Evolutionary conservation across 2,113 vertebrate genomes (phyloP), one percentile per base, ranked within the genome.

Genomic region (Equus quagga): DNA sequence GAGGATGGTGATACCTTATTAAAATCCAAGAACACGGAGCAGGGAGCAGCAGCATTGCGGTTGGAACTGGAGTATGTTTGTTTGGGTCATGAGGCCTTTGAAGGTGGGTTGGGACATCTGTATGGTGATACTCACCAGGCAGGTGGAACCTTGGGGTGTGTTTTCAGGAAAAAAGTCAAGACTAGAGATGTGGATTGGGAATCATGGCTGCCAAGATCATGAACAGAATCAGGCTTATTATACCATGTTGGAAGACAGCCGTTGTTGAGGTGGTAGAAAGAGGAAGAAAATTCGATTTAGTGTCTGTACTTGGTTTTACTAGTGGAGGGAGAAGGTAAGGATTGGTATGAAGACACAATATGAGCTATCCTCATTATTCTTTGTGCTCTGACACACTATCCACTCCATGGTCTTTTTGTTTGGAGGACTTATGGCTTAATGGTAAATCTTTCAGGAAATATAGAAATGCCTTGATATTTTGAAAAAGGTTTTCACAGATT

Each of bases 401-500:
- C 67, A 76, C 46, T 64, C 8, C 7, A 6, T 60, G 79, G 31
- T 46, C 17, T 65, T 83, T 86, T 70, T 51, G 28, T 91, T 91
- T 96, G 49, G 49, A 87, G n/a, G 93, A 87, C 26, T 65, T 83
- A 58, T 41, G 64, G 64, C 70, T 79, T 64, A 90, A n/a, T n/a
- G 64, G 19, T 54, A 36, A 96, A 91, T 70, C 28, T 93, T 95
- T 88, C 54, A 95, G 82, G 23, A 80, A 93, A 69, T 73, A 84
- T 19, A 23, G 75, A 62, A 78, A 62, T 87, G 21, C n/a, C 12
- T 88, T 83, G 64, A 54, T 54, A 94, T 81, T 92, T 67, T 18
- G 24, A 81, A 79, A 73, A 84, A 83, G 4, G 3, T 67, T 78
- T 87, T 93, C 44, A 84, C 15, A 81, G 75, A 69, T 21, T 81